Evolutionary conservation across 2,113 vertebrate species (phyloP), one percentile per base, ranked within the genome.

Genomic region (Nothobranchius furzeri): DNA sequence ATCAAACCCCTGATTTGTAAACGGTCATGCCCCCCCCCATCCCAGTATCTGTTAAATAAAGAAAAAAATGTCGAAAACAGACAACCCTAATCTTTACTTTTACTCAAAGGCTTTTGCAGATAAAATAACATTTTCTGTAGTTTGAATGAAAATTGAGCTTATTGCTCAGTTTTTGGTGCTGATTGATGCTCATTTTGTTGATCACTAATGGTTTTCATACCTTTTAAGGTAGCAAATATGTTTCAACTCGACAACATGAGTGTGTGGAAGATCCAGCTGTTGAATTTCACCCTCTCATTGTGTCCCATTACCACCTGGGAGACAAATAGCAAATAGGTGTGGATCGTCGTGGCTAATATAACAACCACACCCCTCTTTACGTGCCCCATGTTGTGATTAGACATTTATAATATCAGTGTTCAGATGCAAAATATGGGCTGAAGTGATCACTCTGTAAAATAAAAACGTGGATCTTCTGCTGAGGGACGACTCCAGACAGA

Each of bases 291-390:
- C 52, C 25, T 14, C 35, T 25, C 50, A 65, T 51, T 56, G 70
- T 20, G 20, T 20, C 20, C 20, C 64, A 75, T 86, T 84, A 82
- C 85, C 84, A 87, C 78, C 47, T 65, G 30, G 57, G 64, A 75
- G 82, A 17, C 70, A 88, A 81, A 81, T 84, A 65, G 30, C 83
- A 84, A 78, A 20, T 47, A 68, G 20, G 63, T 42, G 57, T 54
- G 64, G 17, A 59, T 75, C 36, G 5, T 48, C 73, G 43, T 52
- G 47, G 5, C 15, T 25, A 52, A 8, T 36, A 52, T 10, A 59
- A 20, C 43, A 54, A 76, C 64, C 67, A 60, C 40, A 40, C 14
- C 57, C 14, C 60, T 20, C 15, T 42, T 0, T 30, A 6, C 14
- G 11, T 59, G 14, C 6, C 24, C 13, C 52, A 51, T 13, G 45